Conservation (phyloP, 2,888 invertebrate species). For the Noctua janthina region DNA sequence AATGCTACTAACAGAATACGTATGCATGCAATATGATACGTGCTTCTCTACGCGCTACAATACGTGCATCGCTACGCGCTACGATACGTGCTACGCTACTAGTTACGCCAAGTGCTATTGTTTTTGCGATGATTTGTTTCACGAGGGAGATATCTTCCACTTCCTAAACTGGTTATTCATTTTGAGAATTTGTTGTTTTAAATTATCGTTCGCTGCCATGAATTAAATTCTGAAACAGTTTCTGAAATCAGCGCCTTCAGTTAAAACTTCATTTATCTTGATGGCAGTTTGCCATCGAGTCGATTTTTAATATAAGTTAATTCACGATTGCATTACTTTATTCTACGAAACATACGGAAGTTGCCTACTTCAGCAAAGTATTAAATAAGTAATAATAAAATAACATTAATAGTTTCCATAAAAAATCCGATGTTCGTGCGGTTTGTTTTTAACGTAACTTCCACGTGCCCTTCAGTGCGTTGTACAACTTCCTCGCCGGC, state of each 20-base stretch:
- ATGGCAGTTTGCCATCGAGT: neutral
- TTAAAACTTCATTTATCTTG: neutral
- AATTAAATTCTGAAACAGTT: neutral
- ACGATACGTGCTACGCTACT: neutral
- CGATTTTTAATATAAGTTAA: neutral
- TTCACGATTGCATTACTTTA: neutral
- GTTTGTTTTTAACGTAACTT: conserved; percentile 31
- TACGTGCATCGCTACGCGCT: neutral
- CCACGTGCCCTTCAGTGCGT: conserved; percentile 47
- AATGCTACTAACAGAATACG: neutral
- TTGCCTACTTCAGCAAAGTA: neutral
- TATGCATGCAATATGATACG: neutral
- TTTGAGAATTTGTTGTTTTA: neutral
- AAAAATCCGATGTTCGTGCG: neutral
- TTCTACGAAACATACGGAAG: neutral
- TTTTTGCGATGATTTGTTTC: neutral
- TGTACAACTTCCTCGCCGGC: conserved; percentile 31
- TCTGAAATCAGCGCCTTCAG: neutral
- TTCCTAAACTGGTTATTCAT: neutral
- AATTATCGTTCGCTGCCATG: neutral
- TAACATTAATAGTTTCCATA: neutral
- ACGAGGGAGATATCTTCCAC: neutral
- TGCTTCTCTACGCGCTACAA: neutral
- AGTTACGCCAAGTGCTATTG: neutral
- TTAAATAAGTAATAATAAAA: conserved; percentile 3